Evolutionary conservation across 2,888 invertebrate species (phyloP).

Genomic region (Galerucella calmariensis): DNA sequence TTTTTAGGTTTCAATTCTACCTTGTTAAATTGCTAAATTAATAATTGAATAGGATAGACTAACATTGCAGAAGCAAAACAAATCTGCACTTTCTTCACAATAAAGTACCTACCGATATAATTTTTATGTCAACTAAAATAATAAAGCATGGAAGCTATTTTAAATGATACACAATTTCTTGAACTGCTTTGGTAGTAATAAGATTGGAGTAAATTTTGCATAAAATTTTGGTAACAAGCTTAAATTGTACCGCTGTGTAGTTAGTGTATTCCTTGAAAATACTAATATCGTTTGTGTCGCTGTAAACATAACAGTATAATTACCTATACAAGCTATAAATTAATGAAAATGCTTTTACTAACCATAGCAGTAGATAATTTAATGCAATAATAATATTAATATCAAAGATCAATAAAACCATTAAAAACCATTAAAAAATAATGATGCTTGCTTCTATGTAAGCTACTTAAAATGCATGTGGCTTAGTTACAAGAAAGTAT

Average conservation of each 20-base stretch:
- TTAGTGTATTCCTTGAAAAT: background rate
- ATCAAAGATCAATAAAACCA: background rate
- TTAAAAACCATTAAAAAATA: background rate
- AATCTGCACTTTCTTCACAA: too few relatives aligned
- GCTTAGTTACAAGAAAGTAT: background rate
- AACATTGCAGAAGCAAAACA: conserved; percentile 1
- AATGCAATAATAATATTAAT: background rate
- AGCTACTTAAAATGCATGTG: background rate
- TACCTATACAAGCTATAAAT: background rate
- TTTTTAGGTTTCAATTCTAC: background rate
- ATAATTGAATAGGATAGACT: background rate
- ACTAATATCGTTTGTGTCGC: background rate
- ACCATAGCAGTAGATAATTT: background rate
- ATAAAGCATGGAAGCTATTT: too few relatives aligned
- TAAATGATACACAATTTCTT: too few relatives aligned
- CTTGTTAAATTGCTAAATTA: too few relatives aligned
- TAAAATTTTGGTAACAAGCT: too few relatives aligned
- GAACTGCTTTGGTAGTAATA: too few relatives aligned
- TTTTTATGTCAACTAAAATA: too few relatives aligned
- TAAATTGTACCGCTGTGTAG: background rate
- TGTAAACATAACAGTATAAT: too few relatives aligned
- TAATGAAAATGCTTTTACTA: conserved; percentile 2
- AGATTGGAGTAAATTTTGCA: too few relatives aligned
- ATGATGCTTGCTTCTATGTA: background rate
- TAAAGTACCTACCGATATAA: too few relatives aligned